Evolutionary conservation across 2,113 vertebrate genomes (phyloP).

Genomic region (Entelurus aequoreus): DNA sequence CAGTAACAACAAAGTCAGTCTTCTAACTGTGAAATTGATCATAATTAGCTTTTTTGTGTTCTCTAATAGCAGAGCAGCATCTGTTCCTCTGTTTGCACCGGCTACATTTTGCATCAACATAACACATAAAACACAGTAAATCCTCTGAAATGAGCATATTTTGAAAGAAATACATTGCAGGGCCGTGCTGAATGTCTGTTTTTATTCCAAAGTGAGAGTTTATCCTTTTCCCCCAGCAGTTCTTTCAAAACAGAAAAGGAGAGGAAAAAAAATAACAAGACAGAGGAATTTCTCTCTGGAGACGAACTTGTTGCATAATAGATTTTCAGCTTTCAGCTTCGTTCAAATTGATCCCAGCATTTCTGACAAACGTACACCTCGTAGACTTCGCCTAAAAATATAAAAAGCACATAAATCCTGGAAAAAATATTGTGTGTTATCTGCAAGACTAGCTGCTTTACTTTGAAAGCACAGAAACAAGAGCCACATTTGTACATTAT

Average conservation of each 20-base stretch:
- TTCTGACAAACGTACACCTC: conserved; percentile 9
- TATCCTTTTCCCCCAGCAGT: conserved; percentile 29
- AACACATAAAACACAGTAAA: conserved; percentile 15
- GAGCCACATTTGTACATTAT: too few relatives aligned
- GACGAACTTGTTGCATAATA: conserved; percentile 42
- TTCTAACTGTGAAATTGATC: conserved; percentile 5
- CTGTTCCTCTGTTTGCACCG: not conserved
- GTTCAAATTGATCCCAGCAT: conserved; percentile 13
- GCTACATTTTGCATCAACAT: conserved; percentile 2
- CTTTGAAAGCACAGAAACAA: too few relatives aligned
- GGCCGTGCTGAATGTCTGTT: conserved; percentile 30
- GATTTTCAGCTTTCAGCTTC: conserved; percentile 33
- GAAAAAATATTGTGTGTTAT: too few relatives aligned
- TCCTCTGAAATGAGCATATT: conserved; percentile 7
- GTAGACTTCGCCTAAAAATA: conserved; percentile 1
- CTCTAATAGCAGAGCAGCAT: not conserved
- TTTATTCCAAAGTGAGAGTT: conserved; percentile 42
- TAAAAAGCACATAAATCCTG: too few relatives aligned
- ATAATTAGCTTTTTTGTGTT: conserved; percentile 3
- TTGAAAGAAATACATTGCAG: conserved; percentile 30
- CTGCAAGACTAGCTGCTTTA: too few relatives aligned
- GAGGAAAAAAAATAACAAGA: conserved; percentile 27
- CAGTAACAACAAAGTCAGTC: not conserved
- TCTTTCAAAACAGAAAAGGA: conserved; percentile 41
- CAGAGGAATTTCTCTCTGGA: conserved; percentile 34